Evolutionary conservation across 2,113 vertebrate species (phyloP), one percentile per base, ranked within the genome.

Genomic region (Ptilorrhoa leucosticta): DNA sequence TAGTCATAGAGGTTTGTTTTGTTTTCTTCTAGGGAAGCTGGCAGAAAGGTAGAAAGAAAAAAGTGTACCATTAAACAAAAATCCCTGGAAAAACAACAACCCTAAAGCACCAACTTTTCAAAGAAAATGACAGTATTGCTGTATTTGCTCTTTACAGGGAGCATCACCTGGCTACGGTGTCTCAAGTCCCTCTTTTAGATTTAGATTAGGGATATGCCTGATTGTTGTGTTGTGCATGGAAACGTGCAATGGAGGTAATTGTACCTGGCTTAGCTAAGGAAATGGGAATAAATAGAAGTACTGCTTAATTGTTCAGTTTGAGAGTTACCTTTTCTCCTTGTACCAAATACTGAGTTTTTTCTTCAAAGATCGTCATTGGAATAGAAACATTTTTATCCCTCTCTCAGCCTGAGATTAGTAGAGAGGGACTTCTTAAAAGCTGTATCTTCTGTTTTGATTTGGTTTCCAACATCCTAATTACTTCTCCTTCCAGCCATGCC

Each of bases 1-100:
- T 90, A 96, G 88, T 97, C 94, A 94, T 48, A 26, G 83, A 40
- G 53, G 40, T 79, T 94, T 95, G 96, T 80, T 92, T 85, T 91
- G 85, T 92, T 93, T 92, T 79, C 57, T 90, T 89, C 75, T 3
- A 10, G 73, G 60, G 83, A 76, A 95, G 73, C 87, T 75, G 90
- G 91, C 85, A 56, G 69, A 93, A 94, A 94, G 90, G 88, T 86
- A 65, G 82, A 83, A 72, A 56, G 37, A 76, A 76, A 40, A 61
- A 44, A 44, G 11, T 1, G 4, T 23, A 8, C 30, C 28, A 37
- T 71, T 56, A 78, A 87, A 71, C 81, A 91, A 56, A 97, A 96
- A 72, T 93, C 82, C 65, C 37, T 72, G 47, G 26, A 11, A 80
- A 90, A 81, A 73, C 31, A 63, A 1, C 20, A 76, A 15, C 10